Conservation (phyloP, 2,113 vertebrate species). For the Zosterops borbonicus region DNA sequence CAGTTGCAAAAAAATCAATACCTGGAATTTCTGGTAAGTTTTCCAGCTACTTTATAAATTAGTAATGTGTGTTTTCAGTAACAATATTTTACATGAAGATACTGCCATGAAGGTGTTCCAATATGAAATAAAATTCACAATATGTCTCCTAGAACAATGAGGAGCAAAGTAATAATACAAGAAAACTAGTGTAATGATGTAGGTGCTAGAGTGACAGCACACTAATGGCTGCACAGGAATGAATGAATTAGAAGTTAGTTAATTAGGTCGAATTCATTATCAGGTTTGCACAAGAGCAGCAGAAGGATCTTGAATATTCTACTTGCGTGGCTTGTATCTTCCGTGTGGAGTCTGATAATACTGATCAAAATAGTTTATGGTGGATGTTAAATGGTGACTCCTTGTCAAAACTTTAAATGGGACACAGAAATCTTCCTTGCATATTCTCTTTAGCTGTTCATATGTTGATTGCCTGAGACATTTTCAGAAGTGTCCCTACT, state of each 20-base stretch:
- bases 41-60: slow-evolving; percentile 20
- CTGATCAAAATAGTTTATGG: background rate
- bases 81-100: background rate
- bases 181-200: background rate
- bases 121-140: background rate
- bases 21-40: background rate
- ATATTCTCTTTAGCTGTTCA: background rate
- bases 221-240: background rate
- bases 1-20: background rate
- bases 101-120: background rate
- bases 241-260: slow-evolving; percentile 20
- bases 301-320: background rate
- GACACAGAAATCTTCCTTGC: background rate
- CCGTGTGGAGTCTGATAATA: background rate
- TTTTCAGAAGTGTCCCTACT: background rate
- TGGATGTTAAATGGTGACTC: background rate
- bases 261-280: slow-evolving; percentile 47
- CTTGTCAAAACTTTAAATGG: background rate
- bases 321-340: background rate
- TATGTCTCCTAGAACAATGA: slow-evolving; percentile 7
- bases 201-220: background rate
- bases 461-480: background rate
- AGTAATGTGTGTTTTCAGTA: background rate
- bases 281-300: background rate
- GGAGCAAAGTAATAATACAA: background rate